These are phyloP conservation scores for Euzetes globulus DNA, from an alignment of 2,888 invertebrate genomes.

Conservation along the genomic window DNA sequence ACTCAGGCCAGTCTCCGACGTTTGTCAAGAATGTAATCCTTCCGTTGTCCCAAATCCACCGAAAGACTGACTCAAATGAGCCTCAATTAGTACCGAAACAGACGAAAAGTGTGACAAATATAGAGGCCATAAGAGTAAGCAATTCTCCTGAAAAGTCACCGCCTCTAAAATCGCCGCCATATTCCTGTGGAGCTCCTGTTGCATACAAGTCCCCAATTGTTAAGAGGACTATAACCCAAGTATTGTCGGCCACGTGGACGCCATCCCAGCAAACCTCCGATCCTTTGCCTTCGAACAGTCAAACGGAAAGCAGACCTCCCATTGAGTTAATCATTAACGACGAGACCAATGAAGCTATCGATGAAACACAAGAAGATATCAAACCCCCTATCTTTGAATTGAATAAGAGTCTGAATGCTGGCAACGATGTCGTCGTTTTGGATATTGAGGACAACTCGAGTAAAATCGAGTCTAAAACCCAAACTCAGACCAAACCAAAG, in stretches of 20 bases:
- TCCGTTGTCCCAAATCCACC: not conserved
- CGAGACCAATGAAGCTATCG: not conserved
- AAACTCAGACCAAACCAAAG: too few relatives aligned
- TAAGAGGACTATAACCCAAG: too few relatives aligned
- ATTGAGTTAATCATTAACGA: not conserved
- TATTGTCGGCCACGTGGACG: not conserved
- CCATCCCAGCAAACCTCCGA: not conserved
- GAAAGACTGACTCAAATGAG: not conserved
- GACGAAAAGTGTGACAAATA: not conserved
- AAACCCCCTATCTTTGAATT: constrained; percentile 9
- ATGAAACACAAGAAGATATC: not conserved
- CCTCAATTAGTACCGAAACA: not conserved
- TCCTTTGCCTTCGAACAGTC: not conserved
- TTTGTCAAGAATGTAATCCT: not conserved
- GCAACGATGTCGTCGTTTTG: not conserved
- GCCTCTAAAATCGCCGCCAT: too few relatives aligned
- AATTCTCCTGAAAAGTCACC: too few relatives aligned
- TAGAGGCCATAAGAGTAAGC: too few relatives aligned
- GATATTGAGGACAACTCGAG: too few relatives aligned
- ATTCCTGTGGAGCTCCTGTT: too few relatives aligned
- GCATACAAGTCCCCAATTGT: too few relatives aligned
- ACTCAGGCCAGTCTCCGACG: not conserved
- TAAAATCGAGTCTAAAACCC: too few relatives aligned
- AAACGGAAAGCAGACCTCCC: not conserved
- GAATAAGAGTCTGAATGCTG: not conserved